Evolutionary conservation across 2,888 invertebrate species (phyloP), one percentile per base, ranked within the genome.

Genomic region (Volucella zonaria): DNA sequence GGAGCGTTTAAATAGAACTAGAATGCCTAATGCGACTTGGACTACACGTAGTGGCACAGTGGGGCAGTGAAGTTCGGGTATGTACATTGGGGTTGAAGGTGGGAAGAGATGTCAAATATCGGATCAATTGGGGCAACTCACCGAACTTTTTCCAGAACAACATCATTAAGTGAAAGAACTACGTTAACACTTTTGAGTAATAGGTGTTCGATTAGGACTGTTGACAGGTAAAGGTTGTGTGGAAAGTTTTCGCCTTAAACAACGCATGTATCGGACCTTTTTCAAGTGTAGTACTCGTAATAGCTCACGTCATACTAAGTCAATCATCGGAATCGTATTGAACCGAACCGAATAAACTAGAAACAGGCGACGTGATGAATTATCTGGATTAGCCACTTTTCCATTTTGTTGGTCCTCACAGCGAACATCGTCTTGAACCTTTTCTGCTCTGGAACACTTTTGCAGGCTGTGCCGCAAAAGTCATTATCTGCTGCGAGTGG

Each of bases 91-190:
- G 79, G 66, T 82, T 70, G 49, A 42, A 49, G 64, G 64, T 61
- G 68, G 8, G 68, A 42, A 58, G 6, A 51, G 80, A 76, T 81
- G 85, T 76, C 76, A 85, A 81, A 81, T 81, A 76, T 81, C 68
- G 71, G 68, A 76, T 73, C 71, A 76, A 81, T 81, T 85, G 70
- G 61, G 42, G 62, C 45, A 67, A 77, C 75, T 75, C 80, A 49
- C 51, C 42, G 47, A 75, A 66, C 62, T 68, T 74, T 68, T 75
- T 23, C 38, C 56, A 38, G 54, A 75, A 80, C 66, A 75, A 83
- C 66, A 80, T 80, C 70, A 83, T 80, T 82, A 82, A 78, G 47
- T 59, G 61, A 56, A 51, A 54, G 58, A 73, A 77, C 82, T 62
- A 71, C 51, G 70, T 76, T 83, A 66, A 75, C 31, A 31, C 75